These are phyloP conservation scores for Apteryx mantelli DNA, from an alignment of 2,113 vertebrate genomes.

Conservation along the genomic window DNA sequence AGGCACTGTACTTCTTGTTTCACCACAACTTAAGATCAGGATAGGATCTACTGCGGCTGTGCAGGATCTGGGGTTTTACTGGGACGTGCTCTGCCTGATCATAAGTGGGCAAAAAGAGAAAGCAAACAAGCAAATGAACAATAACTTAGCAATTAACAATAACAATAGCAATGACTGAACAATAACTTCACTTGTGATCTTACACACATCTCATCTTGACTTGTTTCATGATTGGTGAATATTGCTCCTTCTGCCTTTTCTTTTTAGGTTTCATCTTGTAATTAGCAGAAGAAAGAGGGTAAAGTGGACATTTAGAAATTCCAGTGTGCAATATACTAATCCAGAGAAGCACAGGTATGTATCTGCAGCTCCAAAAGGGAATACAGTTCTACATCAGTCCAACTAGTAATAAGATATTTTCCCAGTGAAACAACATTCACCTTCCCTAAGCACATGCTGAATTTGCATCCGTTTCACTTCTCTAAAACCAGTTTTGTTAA, in stretches of 20 bases:
- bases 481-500: slow-evolving; percentile 43
- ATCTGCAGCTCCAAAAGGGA: not conserved
- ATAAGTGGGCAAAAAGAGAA: not conserved
- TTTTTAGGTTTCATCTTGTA: not conserved
- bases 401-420: not conserved
- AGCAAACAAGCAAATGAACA: not conserved
- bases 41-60: not conserved
- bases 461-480: slow-evolving; percentile 25
- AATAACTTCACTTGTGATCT: too few species aligned
- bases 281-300: not conserved
- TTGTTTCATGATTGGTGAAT: not conserved
- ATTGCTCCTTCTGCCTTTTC: not conserved
- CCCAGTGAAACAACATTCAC: not conserved
- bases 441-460: not conserved
- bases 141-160: too few species aligned
- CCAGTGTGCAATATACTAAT: not conserved
- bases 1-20: not conserved
- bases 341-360: not conserved
- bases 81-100: not conserved
- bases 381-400: not conserved
- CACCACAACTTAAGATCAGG: not conserved
- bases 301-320: not conserved
- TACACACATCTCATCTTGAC: not conserved
- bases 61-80: not conserved
- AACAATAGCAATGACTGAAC: too few species aligned